Evolutionary conservation across 2,888 invertebrate genomes (phyloP).

Genomic region (Heterodera filipjevi): DNA sequence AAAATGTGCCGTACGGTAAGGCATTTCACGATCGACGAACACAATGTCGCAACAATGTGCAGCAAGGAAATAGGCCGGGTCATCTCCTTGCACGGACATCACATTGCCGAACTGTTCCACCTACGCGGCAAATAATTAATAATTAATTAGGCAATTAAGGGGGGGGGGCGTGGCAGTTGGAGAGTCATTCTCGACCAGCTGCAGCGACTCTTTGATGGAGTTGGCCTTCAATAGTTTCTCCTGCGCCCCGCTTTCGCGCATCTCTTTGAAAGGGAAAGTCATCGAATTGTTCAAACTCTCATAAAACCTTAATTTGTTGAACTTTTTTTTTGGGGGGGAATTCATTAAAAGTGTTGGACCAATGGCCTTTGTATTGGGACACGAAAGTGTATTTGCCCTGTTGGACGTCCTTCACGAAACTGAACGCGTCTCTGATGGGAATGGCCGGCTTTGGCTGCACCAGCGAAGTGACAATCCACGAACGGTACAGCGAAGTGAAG

Average conservation of each 20-base stretch:
- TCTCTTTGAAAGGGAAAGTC: conserved; percentile 9
- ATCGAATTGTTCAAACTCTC: conserved; percentile 4
- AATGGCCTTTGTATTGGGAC: conserved; percentile 33
- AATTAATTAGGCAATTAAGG: neutral
- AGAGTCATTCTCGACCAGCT: neutral
- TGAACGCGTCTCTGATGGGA: conserved; percentile 27
- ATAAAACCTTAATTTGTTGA: neutral
- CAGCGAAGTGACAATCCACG: conserved; percentile 28
- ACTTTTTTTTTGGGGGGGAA: neutral
- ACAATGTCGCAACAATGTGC: conserved; percentile 27
- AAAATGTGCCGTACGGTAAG: conserved; percentile 28
- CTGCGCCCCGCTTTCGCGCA: neutral
- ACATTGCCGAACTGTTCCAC: conserved; percentile 5
- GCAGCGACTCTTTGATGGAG: neutral
- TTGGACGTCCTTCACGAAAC: conserved; percentile 16
- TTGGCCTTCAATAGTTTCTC: neutral
- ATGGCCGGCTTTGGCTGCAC: conserved; percentile 17
- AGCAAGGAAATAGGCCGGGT: conserved; percentile 19
- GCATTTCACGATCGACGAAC: conserved; percentile 28
- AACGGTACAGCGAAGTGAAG: conserved; percentile 31
- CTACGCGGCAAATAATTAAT: neutral
- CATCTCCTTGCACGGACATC: conserved; percentile 21
- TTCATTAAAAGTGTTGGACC: conserved; percentile 18
- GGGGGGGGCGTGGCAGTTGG: neutral
- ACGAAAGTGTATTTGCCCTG: conserved; percentile 28